A percentile compares a stretch with the other conserved stretches of the same genome.
These are phyloP conservation scores for Cladopsammia gracilis DNA, from an alignment of 64 coral and sea anemone genomes.

Conservation along the genomic window DNA sequence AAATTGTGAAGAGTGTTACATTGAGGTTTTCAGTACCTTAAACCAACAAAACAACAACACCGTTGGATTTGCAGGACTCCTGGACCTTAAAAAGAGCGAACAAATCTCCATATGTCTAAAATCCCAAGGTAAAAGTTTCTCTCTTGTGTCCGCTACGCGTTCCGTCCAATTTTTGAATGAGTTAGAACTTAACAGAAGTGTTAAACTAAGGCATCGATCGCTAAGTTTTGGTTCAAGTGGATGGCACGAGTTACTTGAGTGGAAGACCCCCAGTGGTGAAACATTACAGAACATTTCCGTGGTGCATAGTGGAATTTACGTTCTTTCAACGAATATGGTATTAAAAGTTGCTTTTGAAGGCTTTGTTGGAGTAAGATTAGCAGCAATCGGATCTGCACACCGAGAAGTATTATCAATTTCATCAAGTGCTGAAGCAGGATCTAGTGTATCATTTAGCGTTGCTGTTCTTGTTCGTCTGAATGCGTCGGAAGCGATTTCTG, in stretches of 20 bases:
- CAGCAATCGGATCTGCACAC: not conserved
- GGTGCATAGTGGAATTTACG: not conserved
- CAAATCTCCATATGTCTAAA: not conserved
- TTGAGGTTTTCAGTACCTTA: not conserved
- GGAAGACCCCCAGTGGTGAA: not conserved
- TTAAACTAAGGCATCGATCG: constrained; percentile 18
- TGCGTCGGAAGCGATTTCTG: not conserved
- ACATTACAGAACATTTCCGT: not conserved
- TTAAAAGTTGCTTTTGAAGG: not conserved
- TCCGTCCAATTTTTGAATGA: not conserved
- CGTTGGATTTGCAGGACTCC: not conserved
- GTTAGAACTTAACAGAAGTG: not conserved
- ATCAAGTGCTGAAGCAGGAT: not conserved
- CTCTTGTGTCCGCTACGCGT: not conserved
- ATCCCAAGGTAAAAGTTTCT: not conserved
- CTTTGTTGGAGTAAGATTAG: constrained; percentile 7
- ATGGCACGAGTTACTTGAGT: not conserved
- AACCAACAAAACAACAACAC: not conserved
- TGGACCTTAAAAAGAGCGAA: not conserved
- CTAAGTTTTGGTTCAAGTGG: not conserved
- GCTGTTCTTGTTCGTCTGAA: constrained; percentile 20
- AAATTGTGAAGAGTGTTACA: constrained; percentile 14
- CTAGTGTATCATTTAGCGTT: not conserved
- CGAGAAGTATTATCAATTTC: not conserved
- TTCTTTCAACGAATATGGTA: not conserved